Base-by-base conservation (phyloP, 2,113 vertebrate genomes). In the Gobiocypris rarus region DNA sequence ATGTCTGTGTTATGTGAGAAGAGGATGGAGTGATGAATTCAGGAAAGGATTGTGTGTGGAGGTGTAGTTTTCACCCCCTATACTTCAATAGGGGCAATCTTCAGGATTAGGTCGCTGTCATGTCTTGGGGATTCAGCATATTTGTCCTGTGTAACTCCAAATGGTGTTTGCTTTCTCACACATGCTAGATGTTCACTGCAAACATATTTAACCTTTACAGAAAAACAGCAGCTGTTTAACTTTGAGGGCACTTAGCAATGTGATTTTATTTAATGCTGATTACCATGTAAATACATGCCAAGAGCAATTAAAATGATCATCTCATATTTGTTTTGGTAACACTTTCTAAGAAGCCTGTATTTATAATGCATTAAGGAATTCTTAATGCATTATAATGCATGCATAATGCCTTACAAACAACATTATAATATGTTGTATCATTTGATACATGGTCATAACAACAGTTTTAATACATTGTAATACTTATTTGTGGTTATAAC, bases 1-100 rank as follows among this genome's bases (percentile, higher is more conserved):
- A 56, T 56, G 34, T 24, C 5, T 82, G 14, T 67, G 59, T 65
- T 50, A 75, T 80, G 34, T 58, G 58, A 54, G 45, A 75, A 75
- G 43, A 75, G 54, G 41, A 58, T 56, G 28, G 38, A 69, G 43
- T 52, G 8, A 28, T 75, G n/a, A 75, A 28, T 38, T 61, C 78
- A 41, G 19, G 38, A 9, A 71, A 58, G 63, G 80, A 31, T 63
- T 45, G 28, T 54, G 54, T 86, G 63, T 3, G 4, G 28, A 61
- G 65, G 56, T 63, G 38, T 48, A 11, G 56, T 28, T 78, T 78
- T 74, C 1, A n/a, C 69, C 31, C 81, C 28, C 31, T 59, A 31
- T 6, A 54, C 31, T 19, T 26, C 31, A n/a, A 11, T 2, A 52
- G 59, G 45, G 26, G 17, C n/a, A 22, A 10, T 70, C 38, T 41